Base-by-base conservation (phyloP, 1,140 invertebrate species). In the Antheraea mylitta region DNA sequence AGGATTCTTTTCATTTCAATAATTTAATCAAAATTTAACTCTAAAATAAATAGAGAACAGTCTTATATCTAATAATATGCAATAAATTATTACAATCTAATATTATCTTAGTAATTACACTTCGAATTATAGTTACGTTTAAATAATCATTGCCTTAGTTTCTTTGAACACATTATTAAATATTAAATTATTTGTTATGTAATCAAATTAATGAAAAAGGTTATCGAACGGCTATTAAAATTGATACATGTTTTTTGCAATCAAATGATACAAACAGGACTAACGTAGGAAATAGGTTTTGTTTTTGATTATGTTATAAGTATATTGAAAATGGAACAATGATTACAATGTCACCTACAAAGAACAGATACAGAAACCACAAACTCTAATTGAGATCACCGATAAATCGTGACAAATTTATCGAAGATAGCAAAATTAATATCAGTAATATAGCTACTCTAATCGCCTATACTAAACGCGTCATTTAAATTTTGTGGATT, bases 401-500 rank as follows among this genome's bases (percentile, higher is more conserved):
- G n/a, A 59, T 8, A 59, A 61, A 42, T 8, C 7, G 11, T 7
- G 38, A 42, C 3, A n/a, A 0, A 16, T 53, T 13, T 16, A 53
- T 53, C 45, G 16, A 53, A 1, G 10, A 53, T 13, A 53, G 11
- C 13, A 6, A 16, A 53, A 53, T 1, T 16, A 53, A 70, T 65
- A 42, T 38, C 37, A 48, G 53, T 16, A 58, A 68, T 53, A 48
- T 42, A 4, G 22, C n/a, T 11, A 69, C 78, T 76, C 58, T 88
- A 82, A 68, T 86, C 80, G 16, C 84, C 77, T 88, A 88, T 86
- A 80, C 90, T 90, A 76, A 93, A 93, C 66, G 83, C 92, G 73
- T 93, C 91, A 61, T 93, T 93, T 45, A 93, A 69, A 72, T 93
- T 93, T 77, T 93, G 92, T 37, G 92, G 92, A 77, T 87, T 93